phyloP scores from a whole-genome alignment of 2,888 invertebrate genomes.

The Gari tellinella region DNA sequence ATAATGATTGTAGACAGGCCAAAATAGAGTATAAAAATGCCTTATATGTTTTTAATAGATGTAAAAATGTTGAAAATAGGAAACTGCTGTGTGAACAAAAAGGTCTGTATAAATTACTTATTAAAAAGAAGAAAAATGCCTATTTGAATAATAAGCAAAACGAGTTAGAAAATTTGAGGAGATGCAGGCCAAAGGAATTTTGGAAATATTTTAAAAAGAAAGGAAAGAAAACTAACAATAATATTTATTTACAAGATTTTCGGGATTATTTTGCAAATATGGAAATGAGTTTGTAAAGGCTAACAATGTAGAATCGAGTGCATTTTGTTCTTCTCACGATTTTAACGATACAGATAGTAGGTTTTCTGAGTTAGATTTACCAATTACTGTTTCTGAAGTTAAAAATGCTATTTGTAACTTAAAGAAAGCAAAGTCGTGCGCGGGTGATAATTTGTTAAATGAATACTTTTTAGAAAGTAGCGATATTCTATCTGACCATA shows the following conservation, averaged over 20 bases:
- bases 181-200: constrained; percentile 4
- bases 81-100: not conserved
- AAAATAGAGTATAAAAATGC: not conserved
- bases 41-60: not conserved
- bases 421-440: no score
- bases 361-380: no score
- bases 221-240: not conserved
- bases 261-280: constrained; percentile 1
- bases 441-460: no score
- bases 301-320: not conserved
- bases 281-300: not conserved
- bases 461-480: no score
- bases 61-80: constrained; percentile 5
- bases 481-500: no score
- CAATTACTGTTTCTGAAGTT: no score
- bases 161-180: not conserved
- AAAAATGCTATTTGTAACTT: no score
- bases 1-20: constrained; percentile 6
- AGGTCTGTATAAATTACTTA: not conserved
- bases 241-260: constrained; percentile 4
- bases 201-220: constrained; percentile 10
- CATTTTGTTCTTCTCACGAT: not conserved
- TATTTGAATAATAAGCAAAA: not conserved
- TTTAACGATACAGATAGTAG: not conserved
- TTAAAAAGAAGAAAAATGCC: not conserved